A percentile compares a stretch with the other conserved stretches of the same genome.
phyloP scores from a whole-genome alignment of 2,113 vertebrate species.

The Spizaetus ornatus region DNA sequence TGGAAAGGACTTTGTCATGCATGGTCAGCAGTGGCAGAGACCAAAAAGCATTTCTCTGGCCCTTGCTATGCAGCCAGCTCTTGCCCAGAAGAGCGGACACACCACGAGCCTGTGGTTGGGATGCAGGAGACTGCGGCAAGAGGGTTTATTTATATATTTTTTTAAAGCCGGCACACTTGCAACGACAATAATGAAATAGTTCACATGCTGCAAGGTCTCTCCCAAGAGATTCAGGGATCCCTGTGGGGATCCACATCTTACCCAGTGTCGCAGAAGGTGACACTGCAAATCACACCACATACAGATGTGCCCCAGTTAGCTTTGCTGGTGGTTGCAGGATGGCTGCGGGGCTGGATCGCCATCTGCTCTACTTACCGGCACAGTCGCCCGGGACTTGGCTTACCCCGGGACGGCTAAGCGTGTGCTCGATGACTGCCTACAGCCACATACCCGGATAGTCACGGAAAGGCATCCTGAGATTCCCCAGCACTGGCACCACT shows the following conservation, averaged over 20 bases:
- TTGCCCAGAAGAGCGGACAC: not conserved
- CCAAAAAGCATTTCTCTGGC: not conserved
- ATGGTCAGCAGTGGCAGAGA: not conserved
- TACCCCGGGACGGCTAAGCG: not conserved
- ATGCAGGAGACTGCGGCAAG: not conserved
- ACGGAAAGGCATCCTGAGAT: not conserved
- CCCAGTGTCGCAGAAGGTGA: not conserved
- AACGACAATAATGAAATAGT: not conserved
- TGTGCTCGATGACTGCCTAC: fast-evolving
- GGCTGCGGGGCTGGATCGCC: not conserved
- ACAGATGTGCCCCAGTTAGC: not conserved
- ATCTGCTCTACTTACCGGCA: not conserved
- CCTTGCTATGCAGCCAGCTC: not conserved
- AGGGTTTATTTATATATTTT: not conserved
- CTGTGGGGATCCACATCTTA: not conserved
- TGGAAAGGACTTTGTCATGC: not conserved
- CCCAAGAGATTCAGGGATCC: not conserved
- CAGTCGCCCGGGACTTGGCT: not conserved
- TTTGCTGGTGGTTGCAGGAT: not conserved
- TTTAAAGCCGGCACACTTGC: not conserved
- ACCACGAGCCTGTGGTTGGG: not conserved
- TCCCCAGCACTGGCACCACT: fast-evolving
- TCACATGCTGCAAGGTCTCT: not conserved
- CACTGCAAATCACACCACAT: not conserved
- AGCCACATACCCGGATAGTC: fast-evolving